These are phyloP conservation scores for Melanaphis sacchari DNA, from an alignment of 1,140 invertebrate genomes.

Conservation along the genomic window DNA sequence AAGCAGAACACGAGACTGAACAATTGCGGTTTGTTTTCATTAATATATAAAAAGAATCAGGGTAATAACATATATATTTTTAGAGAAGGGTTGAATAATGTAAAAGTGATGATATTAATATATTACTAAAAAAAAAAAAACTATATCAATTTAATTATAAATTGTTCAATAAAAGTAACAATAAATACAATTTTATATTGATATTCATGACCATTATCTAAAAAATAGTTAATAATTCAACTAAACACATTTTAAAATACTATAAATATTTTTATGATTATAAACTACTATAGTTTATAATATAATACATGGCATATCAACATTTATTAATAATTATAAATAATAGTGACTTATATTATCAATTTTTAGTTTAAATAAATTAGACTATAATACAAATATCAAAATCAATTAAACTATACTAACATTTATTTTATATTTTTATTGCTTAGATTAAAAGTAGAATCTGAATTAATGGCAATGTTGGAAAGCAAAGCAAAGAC, in stretches of 20 bases:
- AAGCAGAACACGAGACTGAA: constrained; percentile 70
- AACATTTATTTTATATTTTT: neutral
- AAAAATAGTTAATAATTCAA: too few relatives aligned
- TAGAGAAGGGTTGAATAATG: neutral
- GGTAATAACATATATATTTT: neutral
- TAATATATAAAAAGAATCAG: neutral
- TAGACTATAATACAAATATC: neutral
- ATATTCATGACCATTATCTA: too few relatives aligned
- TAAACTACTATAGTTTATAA: too few relatives aligned
- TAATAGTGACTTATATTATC: neutral
- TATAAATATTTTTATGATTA: too few relatives aligned
- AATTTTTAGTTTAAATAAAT: neutral
- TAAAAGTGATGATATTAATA: neutral
- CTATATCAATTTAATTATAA: neutral
- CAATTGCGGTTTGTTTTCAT: constrained; percentile 67
- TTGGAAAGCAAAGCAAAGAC: constrained; percentile 65
- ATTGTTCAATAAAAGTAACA: neutral
- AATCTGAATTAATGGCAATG: constrained; percentile 69
- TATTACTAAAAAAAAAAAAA: neutral
- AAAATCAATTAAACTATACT: neutral
- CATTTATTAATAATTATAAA: neutral
- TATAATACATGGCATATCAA: neutral
- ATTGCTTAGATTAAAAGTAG: constrained; percentile 59
- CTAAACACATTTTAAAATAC: too few relatives aligned
- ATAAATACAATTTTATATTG: too few relatives aligned